Percentiles rank a stretch among this genome's conserved stretches.
Evolutionary conservation across 2,113 vertebrate species (phyloP).

Genomic region (Ovis aries): DNA sequence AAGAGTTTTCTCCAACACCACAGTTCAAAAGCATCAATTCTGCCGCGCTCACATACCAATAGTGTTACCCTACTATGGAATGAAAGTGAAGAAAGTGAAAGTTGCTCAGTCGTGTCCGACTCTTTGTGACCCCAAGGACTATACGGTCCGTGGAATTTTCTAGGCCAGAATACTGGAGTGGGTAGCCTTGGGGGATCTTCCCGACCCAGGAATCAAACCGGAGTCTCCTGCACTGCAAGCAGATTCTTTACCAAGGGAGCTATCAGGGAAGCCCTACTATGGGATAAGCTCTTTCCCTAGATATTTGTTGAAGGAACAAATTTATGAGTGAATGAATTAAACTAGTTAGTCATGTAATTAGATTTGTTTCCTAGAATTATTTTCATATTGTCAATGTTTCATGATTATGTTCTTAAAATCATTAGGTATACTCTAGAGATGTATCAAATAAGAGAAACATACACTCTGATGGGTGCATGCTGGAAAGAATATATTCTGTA

Average conservation of each 20-base stretch:
- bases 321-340: neutral
- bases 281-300: neutral
- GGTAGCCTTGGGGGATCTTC: neutral
- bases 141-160: neutral
- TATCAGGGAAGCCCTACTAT: neutral
- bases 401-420: neutral
- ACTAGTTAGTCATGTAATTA: neutral
- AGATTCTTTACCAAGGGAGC: neutral
- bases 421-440: neutral
- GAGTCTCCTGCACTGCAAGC: neutral
- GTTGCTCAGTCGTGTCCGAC: neutral
- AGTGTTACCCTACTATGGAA: neutral
- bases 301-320: neutral
- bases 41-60: neutral
- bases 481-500: neutral
- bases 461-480: neutral
- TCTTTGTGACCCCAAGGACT: neutral
- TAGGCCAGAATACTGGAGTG: neutral
- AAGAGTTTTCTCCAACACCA: too few relatives aligned
- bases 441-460: neutral
- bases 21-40: too few relatives aligned
- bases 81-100: neutral
- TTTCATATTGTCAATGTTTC: neutral
- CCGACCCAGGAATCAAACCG: neutral
- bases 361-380: neutral